A percentile compares a stretch with the other conserved stretches of the same genome.
Evolutionary conservation across 2,113 vertebrate genomes (phyloP).

Genomic region (human (Homo sapiens)): DNA sequence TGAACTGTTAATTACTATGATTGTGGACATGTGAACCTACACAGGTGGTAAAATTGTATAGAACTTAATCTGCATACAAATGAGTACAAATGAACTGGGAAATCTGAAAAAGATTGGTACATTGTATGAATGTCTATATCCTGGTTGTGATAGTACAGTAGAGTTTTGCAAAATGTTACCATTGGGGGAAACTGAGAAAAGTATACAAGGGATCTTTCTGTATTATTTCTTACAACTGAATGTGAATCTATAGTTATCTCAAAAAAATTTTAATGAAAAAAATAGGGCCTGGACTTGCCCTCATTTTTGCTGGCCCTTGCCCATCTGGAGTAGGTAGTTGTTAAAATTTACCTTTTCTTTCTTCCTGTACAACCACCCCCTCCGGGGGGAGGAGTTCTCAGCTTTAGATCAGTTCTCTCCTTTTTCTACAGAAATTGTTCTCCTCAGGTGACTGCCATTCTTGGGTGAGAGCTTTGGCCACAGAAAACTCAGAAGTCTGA

Average conservation of each 20-base stretch:
- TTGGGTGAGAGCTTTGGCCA: not conserved
- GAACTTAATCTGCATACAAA: not conserved
- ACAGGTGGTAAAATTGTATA: not conserved
- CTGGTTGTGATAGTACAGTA: not conserved
- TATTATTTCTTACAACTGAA: not conserved
- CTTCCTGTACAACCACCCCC: not conserved
- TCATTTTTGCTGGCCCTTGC: not conserved
- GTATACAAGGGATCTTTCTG: not conserved
- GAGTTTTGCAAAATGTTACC: constrained; percentile 9
- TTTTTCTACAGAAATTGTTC: not conserved
- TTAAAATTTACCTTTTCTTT: not conserved
- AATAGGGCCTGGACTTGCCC: not conserved
- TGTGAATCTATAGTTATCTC: not conserved
- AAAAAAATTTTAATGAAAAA: not conserved
- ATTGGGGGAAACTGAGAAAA: not conserved
- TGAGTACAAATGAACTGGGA: not conserved
- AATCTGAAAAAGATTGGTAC: not conserved
- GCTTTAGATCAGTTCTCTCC: not conserved
- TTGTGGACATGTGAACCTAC: not conserved
- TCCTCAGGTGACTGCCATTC: constrained; percentile 40
- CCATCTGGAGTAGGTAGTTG: not conserved
- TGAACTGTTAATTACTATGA: not conserved
- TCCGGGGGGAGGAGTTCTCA: not conserved
- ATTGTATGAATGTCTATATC: not conserved
- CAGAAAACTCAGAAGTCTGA: constrained; percentile 44